Evolutionary conservation across 2,113 vertebrate species (phyloP), one percentile per base, ranked within the genome.

Genomic region (Dolichotis patagonum): DNA sequence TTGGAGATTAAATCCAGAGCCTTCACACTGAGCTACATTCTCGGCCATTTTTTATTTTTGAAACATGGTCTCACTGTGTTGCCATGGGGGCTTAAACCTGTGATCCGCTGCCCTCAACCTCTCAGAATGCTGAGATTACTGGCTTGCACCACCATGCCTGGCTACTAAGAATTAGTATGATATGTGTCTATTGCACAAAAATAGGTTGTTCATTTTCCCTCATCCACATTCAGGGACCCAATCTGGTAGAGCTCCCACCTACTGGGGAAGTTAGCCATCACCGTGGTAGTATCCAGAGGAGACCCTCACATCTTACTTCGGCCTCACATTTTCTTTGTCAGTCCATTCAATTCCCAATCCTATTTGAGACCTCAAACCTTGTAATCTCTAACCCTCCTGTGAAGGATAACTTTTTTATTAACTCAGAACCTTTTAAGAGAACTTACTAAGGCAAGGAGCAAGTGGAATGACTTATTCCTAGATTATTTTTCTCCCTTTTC

Each of bases 371-470:
- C 32, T 90, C 12, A 41, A 35, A 63, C 54, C 63, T 84, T 92
- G 19, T 63, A 43, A 35, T 77, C 24, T 32, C 5, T 26, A 91
- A 77, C 32, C 65, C 8, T 73, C 46, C 16, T 60, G 19, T 52
- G 32, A 52, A 41, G 17, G 12, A 38, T 62, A n/a, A 73, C n/a
- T 73, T 65, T 84, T 88, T 90, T 73, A 73, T 89, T 82, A 60
- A 84, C 52, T 88, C 11, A 91, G 43, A 88, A 88, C 62, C 54
- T 73, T 94, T 91, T 26, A 11, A 41, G 71, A 88, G 38, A 86
- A 81, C 8, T 80, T 38, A 63, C 4, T 32, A 46, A 83, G 69
- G 43, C 32, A 28, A 67, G 13, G 43, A 46, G 46, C 56, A 43
- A 94, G 56, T 60, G 43, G 17, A 67, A 65, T 38, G 9, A 54